phyloP scores from a whole-genome alignment of 2,888 invertebrate species.

The Sarcophaga caerulescens region DNA sequence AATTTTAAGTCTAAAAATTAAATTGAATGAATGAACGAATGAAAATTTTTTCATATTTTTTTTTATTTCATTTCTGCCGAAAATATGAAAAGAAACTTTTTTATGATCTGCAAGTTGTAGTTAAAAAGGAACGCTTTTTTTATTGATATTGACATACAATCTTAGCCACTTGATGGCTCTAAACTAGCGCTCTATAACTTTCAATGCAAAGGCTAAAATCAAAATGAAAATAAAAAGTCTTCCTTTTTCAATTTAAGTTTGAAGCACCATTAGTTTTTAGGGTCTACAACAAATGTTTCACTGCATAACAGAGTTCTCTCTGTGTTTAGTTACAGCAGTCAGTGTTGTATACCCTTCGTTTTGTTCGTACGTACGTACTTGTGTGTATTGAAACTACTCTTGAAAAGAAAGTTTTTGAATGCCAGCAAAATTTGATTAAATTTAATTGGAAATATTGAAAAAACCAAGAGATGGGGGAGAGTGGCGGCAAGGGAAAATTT shows the following conservation, averaged over 20 bases:
- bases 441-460: slow-evolving; percentile 16
- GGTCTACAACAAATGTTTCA: slow-evolving; percentile 10
- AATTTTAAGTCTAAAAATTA: slow-evolving; percentile 43
- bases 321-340: too few relatives aligned
- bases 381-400: background rate
- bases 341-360: too few relatives aligned
- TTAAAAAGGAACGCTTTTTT: slow-evolving; percentile 3
- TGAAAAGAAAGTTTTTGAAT: background rate
- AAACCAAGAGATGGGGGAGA: too few relatives aligned
- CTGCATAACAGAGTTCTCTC: too few relatives aligned
- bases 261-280: slow-evolving; percentile 55
- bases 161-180: background rate
- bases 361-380: background rate
- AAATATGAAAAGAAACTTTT: slow-evolving; percentile 45
- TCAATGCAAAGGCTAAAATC: background rate
- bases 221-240: slow-evolving; percentile 9
- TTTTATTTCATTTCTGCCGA: slow-evolving; percentile 18
- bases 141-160: background rate
- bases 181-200: too few relatives aligned
- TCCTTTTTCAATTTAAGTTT: slow-evolving; percentile 61
- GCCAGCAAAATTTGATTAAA: background rate
- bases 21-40: slow-evolving; percentile 37
- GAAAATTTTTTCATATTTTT: background rate
- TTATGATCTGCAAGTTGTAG: too few relatives aligned
- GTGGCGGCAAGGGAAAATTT: too few relatives aligned